These are phyloP conservation scores for Gymnoscelis rufifasciata DNA, from an alignment of 2,888 invertebrate species.

Conservation along the genomic window DNA sequence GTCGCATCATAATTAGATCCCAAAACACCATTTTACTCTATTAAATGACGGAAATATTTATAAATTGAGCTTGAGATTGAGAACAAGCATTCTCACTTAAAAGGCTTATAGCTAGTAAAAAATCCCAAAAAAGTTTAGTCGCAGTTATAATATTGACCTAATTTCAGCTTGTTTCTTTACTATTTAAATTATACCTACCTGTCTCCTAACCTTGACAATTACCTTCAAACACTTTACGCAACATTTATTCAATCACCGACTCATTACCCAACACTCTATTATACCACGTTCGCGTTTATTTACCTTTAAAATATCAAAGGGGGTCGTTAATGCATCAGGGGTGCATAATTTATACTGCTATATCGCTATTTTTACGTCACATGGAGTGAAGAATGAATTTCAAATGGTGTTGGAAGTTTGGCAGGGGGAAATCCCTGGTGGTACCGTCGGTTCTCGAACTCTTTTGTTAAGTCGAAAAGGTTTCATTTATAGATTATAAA, in stretches of 20 bases:
- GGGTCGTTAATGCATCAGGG: constrained; percentile 67
- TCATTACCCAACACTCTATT: constrained; percentile 40
- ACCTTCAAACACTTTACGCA: constrained; percentile 7
- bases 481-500: too few relatives aligned
- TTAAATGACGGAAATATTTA: too few relatives aligned
- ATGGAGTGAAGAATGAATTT: constrained; percentile 76
- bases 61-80: too few relatives aligned
- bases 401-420: constrained; percentile 77
- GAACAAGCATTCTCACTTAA: too few relatives aligned
- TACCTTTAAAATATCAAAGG: constrained; percentile 65
- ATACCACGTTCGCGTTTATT: constrained; percentile 45
- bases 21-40: too few relatives aligned
- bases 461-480: neutral
- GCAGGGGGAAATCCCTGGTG: constrained; percentile 62
- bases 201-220: neutral
- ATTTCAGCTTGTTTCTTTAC: too few relatives aligned
- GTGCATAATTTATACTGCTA: constrained; percentile 74
- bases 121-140: too few relatives aligned
- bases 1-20: too few relatives aligned
- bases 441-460: constrained; percentile 37
- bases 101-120: too few relatives aligned
- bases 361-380: constrained; percentile 77
- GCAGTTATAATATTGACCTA: too few relatives aligned
- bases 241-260: constrained; percentile 26
- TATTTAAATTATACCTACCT: neutral